Conservation (phyloP, 2,113 vertebrate species). For the Mastomys natalensis region DNA sequence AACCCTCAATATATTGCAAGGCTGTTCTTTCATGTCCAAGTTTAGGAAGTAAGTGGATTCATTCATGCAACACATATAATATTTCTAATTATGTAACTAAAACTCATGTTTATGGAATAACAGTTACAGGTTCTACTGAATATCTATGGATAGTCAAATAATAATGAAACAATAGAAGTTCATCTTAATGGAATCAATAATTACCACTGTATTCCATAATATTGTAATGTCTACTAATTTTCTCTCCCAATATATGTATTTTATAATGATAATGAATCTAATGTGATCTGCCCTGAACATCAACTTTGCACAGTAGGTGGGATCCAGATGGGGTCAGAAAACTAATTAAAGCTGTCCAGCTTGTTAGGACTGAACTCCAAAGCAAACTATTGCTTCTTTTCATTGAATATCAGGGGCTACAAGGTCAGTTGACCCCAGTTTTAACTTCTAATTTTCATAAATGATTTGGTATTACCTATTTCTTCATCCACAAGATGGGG, state of each 20-base stretch:
- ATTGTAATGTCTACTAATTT: neutral
- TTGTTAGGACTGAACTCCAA: neutral
- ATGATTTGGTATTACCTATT: neutral
- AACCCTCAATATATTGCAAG: neutral
- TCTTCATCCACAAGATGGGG: neutral
- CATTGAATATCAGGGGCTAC: neutral
- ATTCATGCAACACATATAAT: neutral
- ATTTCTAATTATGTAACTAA: slow-evolving; percentile 11
- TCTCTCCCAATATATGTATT: neutral
- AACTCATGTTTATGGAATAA: neutral
- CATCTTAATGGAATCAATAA: neutral
- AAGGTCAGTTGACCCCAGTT: neutral
- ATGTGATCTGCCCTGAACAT: neutral
- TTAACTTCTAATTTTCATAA: neutral
- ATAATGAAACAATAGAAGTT: neutral
- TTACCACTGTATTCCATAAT: neutral
- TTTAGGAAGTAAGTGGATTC: slow-evolving; percentile 12
- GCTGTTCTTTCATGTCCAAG: neutral
- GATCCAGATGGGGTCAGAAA: neutral
- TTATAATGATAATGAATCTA: neutral
- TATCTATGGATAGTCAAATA: neutral
- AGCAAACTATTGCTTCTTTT: neutral
- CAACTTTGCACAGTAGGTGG: neutral
- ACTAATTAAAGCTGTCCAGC: neutral
- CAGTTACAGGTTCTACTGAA: neutral